Evolutionary conservation across 2,797 vertebrate species (phyloP), one percentile per base, ranked within the genome.

Genomic region (Xyrichtys novacula): DNA sequence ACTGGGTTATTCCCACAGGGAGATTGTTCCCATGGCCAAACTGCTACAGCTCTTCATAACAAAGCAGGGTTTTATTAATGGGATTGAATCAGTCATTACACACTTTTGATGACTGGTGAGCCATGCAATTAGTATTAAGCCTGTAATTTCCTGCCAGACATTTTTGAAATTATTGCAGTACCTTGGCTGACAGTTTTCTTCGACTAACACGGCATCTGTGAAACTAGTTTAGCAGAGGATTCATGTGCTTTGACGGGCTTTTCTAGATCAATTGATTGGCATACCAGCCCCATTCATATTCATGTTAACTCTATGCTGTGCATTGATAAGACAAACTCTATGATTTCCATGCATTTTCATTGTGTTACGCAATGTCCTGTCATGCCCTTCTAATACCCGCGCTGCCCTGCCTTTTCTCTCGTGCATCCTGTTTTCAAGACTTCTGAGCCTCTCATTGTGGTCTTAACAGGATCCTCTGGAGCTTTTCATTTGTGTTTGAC

Each of bases 391-490:
- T 74, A 89, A 84, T 79, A 78, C 65, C 80, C 80, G 78, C 74
- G 62, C 73, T 85, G 70, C 76, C 81, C 71, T 79, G 81, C 82
- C 75, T 85, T 88, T 89, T 91, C 80, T 87, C 81, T 87, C 80
- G 66, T 74, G 62, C 88, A 89, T 93, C 90, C 88, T 92, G 71
- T 91, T 93, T 93, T 93, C 83, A 85, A 90, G 74, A 91, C 76
- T 82, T 77, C 32, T 74, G 26, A 89, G 58, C 74, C 80, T 52
- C 76, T 83, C 82, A 83, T 74, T 83, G 74, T 85, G 72, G 81
- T 76, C 84, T 87, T 81, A 85, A 85, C 81, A 85, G 82, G 75
- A 84, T 93, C 89, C 47, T 82, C 73, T 69, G 52, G 78, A 68
- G 42, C 58, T 42, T 83, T 81, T 79, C 20, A 71, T 38, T 76